phyloP scores from a whole-genome alignment of 2,113 vertebrate species.

The Oreochromis niloticus region DNA sequence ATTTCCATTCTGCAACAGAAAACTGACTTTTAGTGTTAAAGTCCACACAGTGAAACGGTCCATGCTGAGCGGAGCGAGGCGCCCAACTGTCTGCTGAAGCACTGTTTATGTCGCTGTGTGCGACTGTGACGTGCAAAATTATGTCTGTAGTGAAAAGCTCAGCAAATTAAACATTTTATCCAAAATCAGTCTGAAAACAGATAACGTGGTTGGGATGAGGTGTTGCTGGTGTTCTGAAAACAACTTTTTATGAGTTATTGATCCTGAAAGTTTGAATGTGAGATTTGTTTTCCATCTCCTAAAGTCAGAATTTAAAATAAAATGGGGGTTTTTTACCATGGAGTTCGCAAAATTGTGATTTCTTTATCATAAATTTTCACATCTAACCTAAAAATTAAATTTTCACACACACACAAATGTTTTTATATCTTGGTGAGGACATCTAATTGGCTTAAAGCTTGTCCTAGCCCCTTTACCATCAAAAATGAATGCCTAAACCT shows the following conservation, averaged over 20 bases:
- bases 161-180: not conserved
- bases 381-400: not conserved
- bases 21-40: not conserved
- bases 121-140: not conserved
- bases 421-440: not conserved
- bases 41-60: not conserved
- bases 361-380: not conserved
- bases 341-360: not conserved
- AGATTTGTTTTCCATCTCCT: not conserved
- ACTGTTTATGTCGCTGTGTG: not conserved
- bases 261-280: not conserved
- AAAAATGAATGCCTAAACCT: not conserved
- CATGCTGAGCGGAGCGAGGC: not conserved
- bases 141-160: not conserved
- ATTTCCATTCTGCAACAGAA: not conserved
- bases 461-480: not conserved
- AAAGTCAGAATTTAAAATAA: not conserved
- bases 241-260: not conserved
- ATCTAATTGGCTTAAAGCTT: not conserved
- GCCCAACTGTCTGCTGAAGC: not conserved
- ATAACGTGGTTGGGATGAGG: not conserved
- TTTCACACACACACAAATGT: not conserved
- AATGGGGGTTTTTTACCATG: fast-evolving
- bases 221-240: not conserved
- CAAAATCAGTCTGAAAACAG: not conserved